These are phyloP conservation scores for Trachymyrmex septentrionalis DNA, from an alignment of 1,140 invertebrate genomes.

Conservation along the genomic window DNA sequence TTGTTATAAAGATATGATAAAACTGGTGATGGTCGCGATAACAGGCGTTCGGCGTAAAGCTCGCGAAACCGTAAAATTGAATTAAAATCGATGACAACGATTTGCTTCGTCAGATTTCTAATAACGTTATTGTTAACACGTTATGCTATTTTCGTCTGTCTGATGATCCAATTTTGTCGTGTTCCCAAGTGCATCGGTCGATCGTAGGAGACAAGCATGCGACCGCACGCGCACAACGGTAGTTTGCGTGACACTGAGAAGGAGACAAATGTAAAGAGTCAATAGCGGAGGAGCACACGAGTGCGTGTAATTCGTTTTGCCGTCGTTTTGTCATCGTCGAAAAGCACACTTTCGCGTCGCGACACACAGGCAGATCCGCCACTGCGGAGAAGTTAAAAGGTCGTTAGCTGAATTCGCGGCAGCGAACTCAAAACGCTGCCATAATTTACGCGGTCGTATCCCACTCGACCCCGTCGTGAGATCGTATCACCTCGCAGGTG, in stretches of 20 bases:
- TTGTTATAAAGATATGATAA: conserved; percentile 33
- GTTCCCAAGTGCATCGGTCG: neutral
- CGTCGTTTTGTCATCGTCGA: conserved; percentile 30
- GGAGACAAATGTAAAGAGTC: neutral
- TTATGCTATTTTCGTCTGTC: conserved; percentile 40
- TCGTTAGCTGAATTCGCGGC: conserved; percentile 72
- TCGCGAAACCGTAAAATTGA: conserved; percentile 54
- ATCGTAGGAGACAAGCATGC: conserved; percentile 50
- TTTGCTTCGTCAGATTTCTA: conserved; percentile 43
- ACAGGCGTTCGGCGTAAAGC: conserved; percentile 16
- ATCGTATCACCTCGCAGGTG: conserved; percentile 72
- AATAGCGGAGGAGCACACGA: neutral
- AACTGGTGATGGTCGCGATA: conserved; percentile 25
- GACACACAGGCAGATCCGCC: conserved; percentile 27
- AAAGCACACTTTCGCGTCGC: conserved; percentile 6
- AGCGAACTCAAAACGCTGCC: conserved; percentile 65
- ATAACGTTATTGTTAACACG: conserved; percentile 52
- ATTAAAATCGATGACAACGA: conserved; percentile 62
- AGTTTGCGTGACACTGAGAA: conserved; percentile 66
- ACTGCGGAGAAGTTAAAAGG: conserved; percentile 64
- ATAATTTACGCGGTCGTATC: conserved; percentile 74
- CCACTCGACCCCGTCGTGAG: conserved; percentile 74
- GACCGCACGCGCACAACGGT: neutral
- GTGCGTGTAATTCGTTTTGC: conserved; percentile 17
- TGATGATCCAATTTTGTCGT: conserved; percentile 63